These are phyloP conservation scores for Glossosoma conforme DNA, from an alignment of 1,140 invertebrate genomes.

Conservation along the genomic window DNA sequence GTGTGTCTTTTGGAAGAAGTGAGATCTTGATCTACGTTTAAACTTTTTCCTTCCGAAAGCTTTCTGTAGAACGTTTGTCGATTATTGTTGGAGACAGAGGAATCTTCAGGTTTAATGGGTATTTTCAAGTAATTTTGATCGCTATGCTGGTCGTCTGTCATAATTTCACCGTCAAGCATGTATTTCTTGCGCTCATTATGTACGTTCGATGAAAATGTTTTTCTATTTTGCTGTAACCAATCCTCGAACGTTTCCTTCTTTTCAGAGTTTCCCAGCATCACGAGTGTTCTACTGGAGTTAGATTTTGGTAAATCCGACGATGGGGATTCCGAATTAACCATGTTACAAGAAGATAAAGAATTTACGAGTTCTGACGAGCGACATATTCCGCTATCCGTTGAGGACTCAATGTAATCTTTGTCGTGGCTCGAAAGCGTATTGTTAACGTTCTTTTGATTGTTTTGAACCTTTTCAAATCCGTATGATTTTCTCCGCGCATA, in stretches of 20 bases:
- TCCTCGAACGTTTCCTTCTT: conserved; percentile 40
- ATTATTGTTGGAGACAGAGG: not conserved
- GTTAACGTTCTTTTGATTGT: conserved; percentile 38
- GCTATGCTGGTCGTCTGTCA: conserved; percentile 26
- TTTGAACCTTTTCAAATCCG: conserved; percentile 64
- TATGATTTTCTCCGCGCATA: conserved; percentile 66
- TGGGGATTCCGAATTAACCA: too few relatives aligned
- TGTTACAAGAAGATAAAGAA: conserved; percentile 4
- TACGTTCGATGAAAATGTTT: conserved; percentile 8
- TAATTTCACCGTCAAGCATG: conserved; percentile 27
- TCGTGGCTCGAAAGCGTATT: conserved; percentile 44
- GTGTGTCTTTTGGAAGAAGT: conserved; percentile 49
- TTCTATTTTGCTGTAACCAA: conserved; percentile 43
- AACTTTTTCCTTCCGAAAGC: conserved; percentile 11
- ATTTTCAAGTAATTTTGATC: not conserved
- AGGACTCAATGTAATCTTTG: conserved; percentile 56
- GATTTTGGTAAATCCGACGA: too few relatives aligned
- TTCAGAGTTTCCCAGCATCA: conserved; percentile 11
- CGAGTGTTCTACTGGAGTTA: conserved; percentile 15
- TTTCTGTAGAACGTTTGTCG: conserved; percentile 30
- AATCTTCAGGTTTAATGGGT: not conserved
- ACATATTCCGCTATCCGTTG: conserved; percentile 67
- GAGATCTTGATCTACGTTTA: not conserved
- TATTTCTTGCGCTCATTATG: conserved; percentile 7
- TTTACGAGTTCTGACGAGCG: conserved; percentile 61